phyloP scores from a whole-genome alignment of 1,140 invertebrate species.

The Nymphalis io region DNA sequence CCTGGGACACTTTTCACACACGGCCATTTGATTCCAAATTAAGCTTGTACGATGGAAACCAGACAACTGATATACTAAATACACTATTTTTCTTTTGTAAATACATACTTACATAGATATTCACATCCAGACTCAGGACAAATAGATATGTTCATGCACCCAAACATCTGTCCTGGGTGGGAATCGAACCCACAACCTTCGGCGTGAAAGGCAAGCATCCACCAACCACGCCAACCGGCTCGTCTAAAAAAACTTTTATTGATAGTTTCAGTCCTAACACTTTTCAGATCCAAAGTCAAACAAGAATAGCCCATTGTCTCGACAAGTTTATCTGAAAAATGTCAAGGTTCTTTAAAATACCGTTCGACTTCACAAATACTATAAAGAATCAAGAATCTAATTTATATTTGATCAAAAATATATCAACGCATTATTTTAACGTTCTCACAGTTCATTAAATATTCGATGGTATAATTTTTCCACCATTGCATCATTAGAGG shows the following conservation, averaged over 20 bases:
- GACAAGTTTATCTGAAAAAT: conserved; percentile 16
- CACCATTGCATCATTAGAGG: not conserved
- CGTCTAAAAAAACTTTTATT: not conserved
- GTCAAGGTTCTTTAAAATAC: conserved; percentile 13
- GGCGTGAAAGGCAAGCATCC: too few relatives aligned
- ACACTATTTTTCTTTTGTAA: too few relatives aligned
- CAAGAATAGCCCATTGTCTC: conserved; percentile 25
- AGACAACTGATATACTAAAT: too few relatives aligned
- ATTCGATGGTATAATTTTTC: not conserved
- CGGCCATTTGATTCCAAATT: too few relatives aligned
- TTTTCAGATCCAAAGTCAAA: conserved; percentile 12
- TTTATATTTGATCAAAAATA: not conserved
- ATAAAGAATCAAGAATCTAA: not conserved
- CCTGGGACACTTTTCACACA: too few relatives aligned
- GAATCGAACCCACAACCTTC: too few relatives aligned
- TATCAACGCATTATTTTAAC: not conserved
- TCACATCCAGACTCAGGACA: too few relatives aligned
- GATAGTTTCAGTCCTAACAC: conserved; percentile 11
- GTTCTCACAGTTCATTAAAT: not conserved
- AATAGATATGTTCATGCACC: too few relatives aligned
- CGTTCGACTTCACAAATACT: not conserved
- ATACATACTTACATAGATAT: too few relatives aligned
- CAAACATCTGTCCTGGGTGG: too few relatives aligned
- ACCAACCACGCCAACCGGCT: too few relatives aligned
- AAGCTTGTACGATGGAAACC: too few relatives aligned